phyloP scores from a whole-genome alignment of 2,888 invertebrate species.

The Brenthis daphne region DNA sequence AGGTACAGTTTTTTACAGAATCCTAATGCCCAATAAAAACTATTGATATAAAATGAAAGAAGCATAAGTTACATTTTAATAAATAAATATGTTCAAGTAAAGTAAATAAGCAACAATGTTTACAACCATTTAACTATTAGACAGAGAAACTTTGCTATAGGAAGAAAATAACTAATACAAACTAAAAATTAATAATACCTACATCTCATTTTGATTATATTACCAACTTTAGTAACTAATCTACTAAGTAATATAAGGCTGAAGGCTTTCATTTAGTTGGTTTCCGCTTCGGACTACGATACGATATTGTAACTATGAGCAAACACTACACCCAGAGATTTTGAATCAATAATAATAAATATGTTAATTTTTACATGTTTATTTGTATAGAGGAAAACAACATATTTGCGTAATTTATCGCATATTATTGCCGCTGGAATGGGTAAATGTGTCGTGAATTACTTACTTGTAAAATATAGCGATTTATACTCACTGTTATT shows the following conservation, averaged over 20 bases:
- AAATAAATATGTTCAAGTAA: no score
- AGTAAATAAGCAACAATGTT: no score
- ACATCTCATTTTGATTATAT: not conserved
- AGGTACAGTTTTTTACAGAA: no score
- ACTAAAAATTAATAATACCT: no score
- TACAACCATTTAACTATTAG: no score
- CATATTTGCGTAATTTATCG: slow-evolving; percentile 1
- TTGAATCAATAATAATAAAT: slow-evolving; percentile 8
- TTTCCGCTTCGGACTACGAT: not conserved
- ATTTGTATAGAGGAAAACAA: slow-evolving; percentile 6
- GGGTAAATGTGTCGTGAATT: not conserved
- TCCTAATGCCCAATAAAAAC: no score
- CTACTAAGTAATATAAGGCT: not conserved
- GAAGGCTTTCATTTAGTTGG: not conserved
- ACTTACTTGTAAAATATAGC: not conserved
- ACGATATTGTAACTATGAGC: not conserved
- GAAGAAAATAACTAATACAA: no score
- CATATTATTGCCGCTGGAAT: slow-evolving; percentile 1
- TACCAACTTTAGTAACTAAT: not conserved
- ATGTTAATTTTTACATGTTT: slow-evolving; percentile 10
- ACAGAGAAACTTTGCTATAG: no score
- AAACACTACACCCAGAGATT: not conserved
- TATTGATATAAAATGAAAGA: no score
- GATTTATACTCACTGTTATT: no score
- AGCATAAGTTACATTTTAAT: no score